Evolutionary conservation across 2,113 vertebrate genomes (phyloP), one percentile per base, ranked within the genome.

Genomic region (Lycaon pictus): DNA sequence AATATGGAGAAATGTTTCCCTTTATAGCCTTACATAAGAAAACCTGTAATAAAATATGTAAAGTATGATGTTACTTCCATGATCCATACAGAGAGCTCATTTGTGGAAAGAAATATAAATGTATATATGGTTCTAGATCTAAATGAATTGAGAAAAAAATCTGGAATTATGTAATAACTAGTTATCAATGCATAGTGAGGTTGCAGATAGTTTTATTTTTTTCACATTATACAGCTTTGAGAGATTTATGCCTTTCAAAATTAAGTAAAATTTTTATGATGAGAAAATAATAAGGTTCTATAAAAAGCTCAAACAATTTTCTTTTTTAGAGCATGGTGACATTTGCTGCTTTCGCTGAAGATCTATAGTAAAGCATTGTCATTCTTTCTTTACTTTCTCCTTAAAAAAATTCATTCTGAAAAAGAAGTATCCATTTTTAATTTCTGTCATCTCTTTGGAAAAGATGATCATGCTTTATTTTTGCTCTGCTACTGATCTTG

Each of bases 221-320:
- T 79, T 84, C n/a, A 77, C 35, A 77, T 83, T n/a, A 67, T 23
- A 79, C 2, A 88, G 58, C 90, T 27, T n/a, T 60, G 6, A 79
- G 94, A 48, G 48, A 37, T 32, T 16, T 60, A 48, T 60, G 48
- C 13, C 88, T 79, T 58, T 79, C 8, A 63, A 94, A 91, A 84
- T 72, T 85, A 65, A 79, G 11, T 69, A 22, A 72, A 90, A 60
- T 71, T 94, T 93, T 60, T 90, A 74, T 82, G 76, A 83, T 95
- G 17, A 96, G 60, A 92, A 96, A 93, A 97, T 89, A 74, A 19
- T 48, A 77, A 83, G 11, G 19, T 25, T 43, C 23, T 77, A 71
- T 25, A 37, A 90, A 80, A 88, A 94, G 51, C 12, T 63, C 84
- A 88, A 95, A 35, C 3, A 71, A 71, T 81, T 48, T 86, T 85